Evolutionary conservation across 2,888 invertebrate species (phyloP).

Genomic region (Caradrina kadenii): DNA sequence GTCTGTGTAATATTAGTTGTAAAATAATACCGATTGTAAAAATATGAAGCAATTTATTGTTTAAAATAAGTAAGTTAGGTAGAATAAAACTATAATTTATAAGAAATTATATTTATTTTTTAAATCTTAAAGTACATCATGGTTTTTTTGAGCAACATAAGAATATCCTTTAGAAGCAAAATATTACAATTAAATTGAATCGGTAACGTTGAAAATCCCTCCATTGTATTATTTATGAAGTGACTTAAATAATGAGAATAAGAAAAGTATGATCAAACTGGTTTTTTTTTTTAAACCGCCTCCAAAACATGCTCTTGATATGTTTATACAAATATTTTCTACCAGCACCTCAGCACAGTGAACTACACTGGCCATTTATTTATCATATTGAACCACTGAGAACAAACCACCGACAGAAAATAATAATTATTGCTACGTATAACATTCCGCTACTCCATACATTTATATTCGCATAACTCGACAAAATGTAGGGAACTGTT

Average conservation of each 20-base stretch:
- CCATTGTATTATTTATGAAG: slow-evolving; percentile 1
- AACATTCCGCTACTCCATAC: no score
- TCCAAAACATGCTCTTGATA: slow-evolving; percentile 26
- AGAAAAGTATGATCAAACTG: neutral
- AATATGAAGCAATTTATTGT: neutral
- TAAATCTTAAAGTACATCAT: slow-evolving; percentile 34
- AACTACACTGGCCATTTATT: neutral
- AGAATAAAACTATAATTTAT: slow-evolving; percentile 41
- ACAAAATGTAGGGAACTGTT: no score
- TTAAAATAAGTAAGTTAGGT: slow-evolving; percentile 1
- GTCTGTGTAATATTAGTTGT: no score
- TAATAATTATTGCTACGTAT: no score
- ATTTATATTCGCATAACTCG: no score
- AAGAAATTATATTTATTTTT: slow-evolving; percentile 55
- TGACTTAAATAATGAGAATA: neutral
- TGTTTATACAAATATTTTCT: slow-evolving; percentile 18
- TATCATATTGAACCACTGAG: neutral
- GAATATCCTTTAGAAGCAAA: slow-evolving; percentile 35
- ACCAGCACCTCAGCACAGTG: slow-evolving; percentile 30
- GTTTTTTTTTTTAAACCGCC: neutral
- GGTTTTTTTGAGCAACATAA: slow-evolving; percentile 43
- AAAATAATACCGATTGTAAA: neutral
- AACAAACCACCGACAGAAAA: slow-evolving; percentile 1
- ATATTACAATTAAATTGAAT: neutral
- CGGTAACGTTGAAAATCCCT: slow-evolving; percentile 8